Evolutionary conservation across 2,113 vertebrate species (phyloP), one percentile per base, ranked within the genome.

Genomic region (Grammomys dolichurus): DNA sequence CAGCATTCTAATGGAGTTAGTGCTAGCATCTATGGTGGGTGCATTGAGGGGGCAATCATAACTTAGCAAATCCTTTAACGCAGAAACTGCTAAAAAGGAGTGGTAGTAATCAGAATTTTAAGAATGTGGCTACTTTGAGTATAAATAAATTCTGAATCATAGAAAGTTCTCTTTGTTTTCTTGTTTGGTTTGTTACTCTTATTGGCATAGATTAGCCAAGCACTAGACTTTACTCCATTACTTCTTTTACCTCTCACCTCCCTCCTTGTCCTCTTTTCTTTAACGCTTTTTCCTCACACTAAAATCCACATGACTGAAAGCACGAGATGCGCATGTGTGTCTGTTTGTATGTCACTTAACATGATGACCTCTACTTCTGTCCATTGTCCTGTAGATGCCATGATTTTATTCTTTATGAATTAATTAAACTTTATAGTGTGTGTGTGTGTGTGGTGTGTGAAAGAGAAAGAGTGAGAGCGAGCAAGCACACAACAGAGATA

Each of bases 61-160:
- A 24, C 77, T 33, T 76, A 88, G 67, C 69, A 54, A 36, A 36
- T 86, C n/a, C n/a, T 54, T 96, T 46, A 65, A 26, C 56, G 31
- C 76, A 54, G 51, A 78, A 78, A 65, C 33, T 24, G 60, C 31
- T 91, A 24, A 72, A 69, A 31, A 73, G 70, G 78, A 1, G 36
- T 63, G 58, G 43, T 88, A n/a, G 51, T 4, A 63, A 77, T 91
- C 10, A 81, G n/a, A 91, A 67, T 87, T 40, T 94, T 40, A 69
- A 82, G 65, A 77, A 51, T 31, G 89, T 80, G 56, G 10, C 40
- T 46, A 6, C 89, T 94, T 75, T 90, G 58, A 51, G 54, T 60
- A 5, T 43, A 89, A 91, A 78, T 40, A 84, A 73, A 85, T 95
- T 91, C 2, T 82, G 60, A 77, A 60, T 81, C 36, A 87, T 89